Conservation (phyloP, 2,888 invertebrate species). For the Macrophya annulata region DNA sequence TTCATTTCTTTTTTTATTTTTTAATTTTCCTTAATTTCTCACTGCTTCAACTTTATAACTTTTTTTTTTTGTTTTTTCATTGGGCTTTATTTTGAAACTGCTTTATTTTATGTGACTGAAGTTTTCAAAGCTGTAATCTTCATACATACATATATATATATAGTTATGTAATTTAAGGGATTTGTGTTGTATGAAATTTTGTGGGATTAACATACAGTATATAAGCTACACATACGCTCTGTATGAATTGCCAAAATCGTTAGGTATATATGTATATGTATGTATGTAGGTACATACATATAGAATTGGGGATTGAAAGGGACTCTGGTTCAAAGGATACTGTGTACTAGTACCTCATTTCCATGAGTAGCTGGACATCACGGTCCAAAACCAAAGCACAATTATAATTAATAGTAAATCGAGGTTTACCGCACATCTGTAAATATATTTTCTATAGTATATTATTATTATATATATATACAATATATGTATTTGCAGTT, state of each 20-base stretch:
- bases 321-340: slow-evolving; percentile 19
- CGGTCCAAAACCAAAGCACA: too few relatives aligned
- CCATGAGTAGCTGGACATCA: background rate
- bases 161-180: background rate
- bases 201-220: background rate
- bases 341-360: background rate
- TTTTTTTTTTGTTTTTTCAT: too few relatives aligned
- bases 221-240: too few relatives aligned
- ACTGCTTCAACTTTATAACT: background rate
- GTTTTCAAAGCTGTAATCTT: background rate
- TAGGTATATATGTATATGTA: background rate
- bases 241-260: background rate
- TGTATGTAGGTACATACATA: background rate
- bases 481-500: too few relatives aligned
- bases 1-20: too few relatives aligned
- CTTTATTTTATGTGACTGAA: background rate
- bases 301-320: background rate
- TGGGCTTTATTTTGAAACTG: background rate
- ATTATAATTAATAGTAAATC: background rate
- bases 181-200: background rate
- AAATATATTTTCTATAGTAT: too few relatives aligned
- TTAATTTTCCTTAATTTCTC: background rate
- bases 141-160: too few relatives aligned
- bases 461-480: too few relatives aligned
- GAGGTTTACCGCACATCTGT: background rate